Evolutionary conservation across 2,888 invertebrate genomes (phyloP).

Genomic region (Eucera pruinosa): DNA sequence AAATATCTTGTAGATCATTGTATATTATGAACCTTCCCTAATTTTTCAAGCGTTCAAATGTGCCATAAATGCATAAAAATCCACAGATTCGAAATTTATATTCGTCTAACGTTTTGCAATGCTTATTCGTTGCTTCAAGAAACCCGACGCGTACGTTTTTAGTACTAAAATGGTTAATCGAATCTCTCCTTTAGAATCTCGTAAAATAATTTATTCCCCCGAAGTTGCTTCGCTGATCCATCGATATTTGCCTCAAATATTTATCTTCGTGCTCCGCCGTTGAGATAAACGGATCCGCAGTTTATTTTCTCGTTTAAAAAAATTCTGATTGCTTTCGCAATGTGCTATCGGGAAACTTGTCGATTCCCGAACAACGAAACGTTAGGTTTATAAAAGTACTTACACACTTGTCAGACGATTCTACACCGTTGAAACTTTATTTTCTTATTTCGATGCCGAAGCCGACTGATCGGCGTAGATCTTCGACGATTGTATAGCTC

Average conservation of each 20-base stretch:
- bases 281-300: background rate
- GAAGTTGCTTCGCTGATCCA: too few species aligned
- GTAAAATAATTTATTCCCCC: background rate
- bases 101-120: too few species aligned
- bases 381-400: slow-evolving; percentile 12
- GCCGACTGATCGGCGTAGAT: slow-evolving; percentile 21
- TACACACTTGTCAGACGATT: too few species aligned
- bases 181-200: too few species aligned
- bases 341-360: background rate
- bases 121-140: too few species aligned
- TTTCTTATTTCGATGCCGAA: slow-evolving; percentile 8
- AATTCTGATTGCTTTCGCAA: background rate
- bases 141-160: too few species aligned
- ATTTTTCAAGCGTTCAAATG: too few species aligned
- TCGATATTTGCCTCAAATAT: background rate
- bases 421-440: slow-evolving; percentile 23
- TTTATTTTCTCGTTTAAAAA: background rate
- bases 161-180: too few species aligned
- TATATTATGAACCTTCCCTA: too few species aligned
- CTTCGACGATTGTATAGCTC: slow-evolving; percentile 31
- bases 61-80: too few species aligned
- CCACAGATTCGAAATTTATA: too few species aligned
- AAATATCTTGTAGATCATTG: too few species aligned
- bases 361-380: slow-evolving; percentile 3
- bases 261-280: background rate